Percentiles rank a stretch among this genome's conserved stretches.
These are phyloP conservation scores for Pyrgilauda ruficollis DNA, from an alignment of 2,113 vertebrate genomes.

Conservation along the genomic window DNA sequence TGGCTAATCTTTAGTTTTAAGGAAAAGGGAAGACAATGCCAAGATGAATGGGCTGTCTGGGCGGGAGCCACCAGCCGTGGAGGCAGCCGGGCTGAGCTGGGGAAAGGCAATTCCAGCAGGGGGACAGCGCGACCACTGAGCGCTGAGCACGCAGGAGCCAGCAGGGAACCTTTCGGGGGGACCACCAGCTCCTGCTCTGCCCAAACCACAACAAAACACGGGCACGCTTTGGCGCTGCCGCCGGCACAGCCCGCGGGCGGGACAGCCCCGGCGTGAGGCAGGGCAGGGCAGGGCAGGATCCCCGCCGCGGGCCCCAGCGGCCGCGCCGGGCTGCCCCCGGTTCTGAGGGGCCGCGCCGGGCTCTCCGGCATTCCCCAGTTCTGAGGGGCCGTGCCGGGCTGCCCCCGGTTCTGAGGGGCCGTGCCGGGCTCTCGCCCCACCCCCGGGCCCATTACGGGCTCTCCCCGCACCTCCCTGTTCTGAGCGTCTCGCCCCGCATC, in stretches of 20 bases:
- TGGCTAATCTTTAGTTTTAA: background rate
- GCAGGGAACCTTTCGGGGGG: no score
- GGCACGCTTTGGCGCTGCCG: fast-evolving
- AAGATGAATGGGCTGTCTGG: background rate
- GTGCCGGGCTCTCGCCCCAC: background rate
- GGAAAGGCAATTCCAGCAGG: background rate
- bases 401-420: no score
- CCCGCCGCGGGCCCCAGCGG: background rate
- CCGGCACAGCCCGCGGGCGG: background rate
- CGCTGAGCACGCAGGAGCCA: no score
- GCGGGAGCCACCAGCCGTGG: background rate
- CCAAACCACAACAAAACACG: background rate
- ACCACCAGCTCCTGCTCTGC: background rate
- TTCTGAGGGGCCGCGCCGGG: background rate
- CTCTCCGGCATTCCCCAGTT: no score
- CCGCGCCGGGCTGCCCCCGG: background rate
- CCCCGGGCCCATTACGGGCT: no score
- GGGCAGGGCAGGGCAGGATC: background rate
- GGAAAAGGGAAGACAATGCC: background rate
- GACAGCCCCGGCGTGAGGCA: background rate
- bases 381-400: no score
- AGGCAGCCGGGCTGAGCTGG: background rate
- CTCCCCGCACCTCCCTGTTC: no score
- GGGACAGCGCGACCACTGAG: background rate
- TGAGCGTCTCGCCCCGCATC: no score